These are phyloP conservation scores for Ceratotherium simum DNA, from an alignment of 2,113 vertebrate species.

Conservation along the genomic window DNA sequence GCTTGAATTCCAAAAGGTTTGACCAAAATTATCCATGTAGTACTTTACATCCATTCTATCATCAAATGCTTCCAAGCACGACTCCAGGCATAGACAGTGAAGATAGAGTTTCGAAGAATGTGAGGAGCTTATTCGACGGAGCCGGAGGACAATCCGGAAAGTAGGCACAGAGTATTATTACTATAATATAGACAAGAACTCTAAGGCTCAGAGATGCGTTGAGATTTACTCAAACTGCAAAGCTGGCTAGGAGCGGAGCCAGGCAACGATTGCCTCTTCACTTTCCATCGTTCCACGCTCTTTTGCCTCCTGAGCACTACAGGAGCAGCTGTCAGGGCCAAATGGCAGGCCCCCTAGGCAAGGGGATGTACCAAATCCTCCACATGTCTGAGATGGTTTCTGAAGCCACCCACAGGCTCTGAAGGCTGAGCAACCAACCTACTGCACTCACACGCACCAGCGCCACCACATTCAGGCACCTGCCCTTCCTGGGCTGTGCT, in stretches of 20 bases:
- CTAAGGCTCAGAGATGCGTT: accelerated
- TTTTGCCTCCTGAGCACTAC: neutral
- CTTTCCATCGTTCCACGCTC: neutral
- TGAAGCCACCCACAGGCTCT: neutral
- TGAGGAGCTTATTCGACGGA: neutral
- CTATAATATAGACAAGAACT: too few species aligned
- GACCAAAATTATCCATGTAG: neutral
- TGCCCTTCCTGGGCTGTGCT: accelerated
- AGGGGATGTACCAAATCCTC: neutral
- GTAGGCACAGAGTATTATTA: neutral
- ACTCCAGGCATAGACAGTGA: neutral
- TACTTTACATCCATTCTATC: neutral
- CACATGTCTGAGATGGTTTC: neutral
- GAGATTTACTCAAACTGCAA: neutral
- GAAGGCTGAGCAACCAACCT: accelerated
- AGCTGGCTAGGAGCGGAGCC: neutral
- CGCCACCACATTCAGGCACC: accelerated
- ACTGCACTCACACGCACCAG: accelerated
- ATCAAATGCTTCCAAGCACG: neutral
- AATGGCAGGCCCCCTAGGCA: accelerated
- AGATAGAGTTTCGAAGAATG: neutral
- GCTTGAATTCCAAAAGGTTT: neutral
- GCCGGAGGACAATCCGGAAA: neutral
- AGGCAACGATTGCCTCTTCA: neutral
- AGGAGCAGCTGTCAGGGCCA: neutral